Base-by-base conservation (phyloP, 2,113 vertebrate species). In the Thymallus thymallus region DNA sequence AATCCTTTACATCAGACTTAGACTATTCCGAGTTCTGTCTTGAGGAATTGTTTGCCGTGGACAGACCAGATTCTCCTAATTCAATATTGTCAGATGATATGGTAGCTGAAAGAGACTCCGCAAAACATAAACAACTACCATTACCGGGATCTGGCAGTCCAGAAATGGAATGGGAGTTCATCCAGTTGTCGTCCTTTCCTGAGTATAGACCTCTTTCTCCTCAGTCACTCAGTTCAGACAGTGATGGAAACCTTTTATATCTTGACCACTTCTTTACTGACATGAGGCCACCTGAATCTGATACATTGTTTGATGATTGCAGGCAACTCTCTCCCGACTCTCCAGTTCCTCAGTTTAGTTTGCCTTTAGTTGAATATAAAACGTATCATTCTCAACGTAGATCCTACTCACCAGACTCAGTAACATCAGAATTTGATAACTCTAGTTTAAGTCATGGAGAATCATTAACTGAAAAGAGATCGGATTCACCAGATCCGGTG, bases 31-130 rank as follows among this genome's bases (percentile, higher is more conserved):
- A 35, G 41, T 18, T 62, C 14, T 71, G 64, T 64, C 24, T 16
- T 48, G 45, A 64, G 26, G 61, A 77, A 22, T 55, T 61, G 10
- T 22, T 29, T 62, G 41, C 26, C n/a, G 71, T 71, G 30, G 60
- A 72, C 32, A 69, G 35, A 78, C 7, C 73, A 20, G 66, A 48
- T 72, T 75, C 55, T 16, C 46, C 63, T 12, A 55, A 75, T 51
- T 76, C 74, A 22, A n/a, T 56, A 30, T 63, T 26, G 3, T 72
- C 32, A 16, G 58, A 46, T 29, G 64, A 26, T 73, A 29, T 63
- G 9, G 26, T 23, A 66, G 13, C 16, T 65, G 18, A 71, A 60
- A 60, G 69, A 71, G 5, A 35, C 55, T 6, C 35, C 6, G 7
- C 35, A 35, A 35, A 35, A 35, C 35, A 35, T 71, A 6, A 3